Evolutionary conservation across 2,113 vertebrate species (phyloP).

Genomic region (Patagioenas fasciata): DNA sequence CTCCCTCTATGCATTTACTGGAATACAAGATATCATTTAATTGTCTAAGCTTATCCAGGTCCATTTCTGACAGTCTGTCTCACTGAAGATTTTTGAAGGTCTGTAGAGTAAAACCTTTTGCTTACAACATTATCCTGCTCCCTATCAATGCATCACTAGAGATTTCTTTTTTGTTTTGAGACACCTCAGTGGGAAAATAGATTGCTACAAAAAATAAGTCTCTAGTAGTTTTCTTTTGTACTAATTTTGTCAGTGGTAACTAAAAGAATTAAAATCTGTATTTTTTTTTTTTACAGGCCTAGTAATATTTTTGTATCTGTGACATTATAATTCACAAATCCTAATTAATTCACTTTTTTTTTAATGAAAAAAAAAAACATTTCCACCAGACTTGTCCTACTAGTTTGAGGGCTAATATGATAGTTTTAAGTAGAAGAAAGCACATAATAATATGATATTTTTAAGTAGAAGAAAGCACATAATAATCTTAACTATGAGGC

Average conservation of each 20-base stretch:
- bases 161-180: background rate
- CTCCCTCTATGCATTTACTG: background rate
- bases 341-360: background rate
- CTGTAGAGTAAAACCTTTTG: background rate
- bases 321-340: background rate
- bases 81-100: background rate
- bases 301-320: background rate
- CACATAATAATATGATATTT: background rate
- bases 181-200: background rate
- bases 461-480: background rate
- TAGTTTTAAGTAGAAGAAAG: background rate
- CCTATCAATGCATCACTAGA: background rate
- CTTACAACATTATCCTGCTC: background rate
- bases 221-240: background rate
- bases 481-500: background rate
- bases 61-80: background rate
- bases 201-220: background rate
- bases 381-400: background rate
- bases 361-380: background rate
- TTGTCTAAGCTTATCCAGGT: background rate
- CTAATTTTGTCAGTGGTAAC: background rate
- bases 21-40: background rate
- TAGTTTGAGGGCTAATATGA: background rate
- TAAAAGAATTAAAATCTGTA: background rate
- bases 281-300: background rate